Evolutionary conservation across 2,888 invertebrate genomes (phyloP).

Genomic region (Brachynemurus nebulosus): DNA sequence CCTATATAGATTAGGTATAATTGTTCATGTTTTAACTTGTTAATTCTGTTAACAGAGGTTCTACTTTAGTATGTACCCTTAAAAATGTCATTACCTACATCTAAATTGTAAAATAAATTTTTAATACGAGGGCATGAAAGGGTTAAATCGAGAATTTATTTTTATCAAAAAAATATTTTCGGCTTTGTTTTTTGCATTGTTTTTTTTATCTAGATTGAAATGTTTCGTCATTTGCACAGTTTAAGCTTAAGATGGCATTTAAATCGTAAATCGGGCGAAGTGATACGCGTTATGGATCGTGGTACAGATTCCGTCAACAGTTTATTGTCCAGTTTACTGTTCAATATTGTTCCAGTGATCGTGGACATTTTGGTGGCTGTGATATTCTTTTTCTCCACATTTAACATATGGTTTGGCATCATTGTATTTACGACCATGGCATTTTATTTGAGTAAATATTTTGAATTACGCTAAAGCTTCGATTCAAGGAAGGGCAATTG

Average conservation of each 20-base stretch:
- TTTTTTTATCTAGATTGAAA: slow-evolving; percentile 43
- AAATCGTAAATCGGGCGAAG: slow-evolving; percentile 91
- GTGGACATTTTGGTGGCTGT: slow-evolving; percentile 86
- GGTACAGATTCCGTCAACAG: slow-evolving; percentile 95
- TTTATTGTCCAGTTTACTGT: slow-evolving; percentile 79
- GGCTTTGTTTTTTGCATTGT: too few species aligned
- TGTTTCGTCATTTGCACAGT: slow-evolving; percentile 78
- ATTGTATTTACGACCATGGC: slow-evolving; percentile 91
- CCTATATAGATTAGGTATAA: background rate
- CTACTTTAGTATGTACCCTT: too few species aligned
- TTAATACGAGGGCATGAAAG: too few species aligned
- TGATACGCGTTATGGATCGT: slow-evolving; percentile 89
- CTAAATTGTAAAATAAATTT: too few species aligned
- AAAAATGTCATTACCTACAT: too few species aligned
- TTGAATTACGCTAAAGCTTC: too few species aligned
- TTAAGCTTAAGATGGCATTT: slow-evolving; percentile 92
- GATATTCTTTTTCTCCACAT: slow-evolving; percentile 71
- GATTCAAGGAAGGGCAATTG: too few species aligned
- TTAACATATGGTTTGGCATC: slow-evolving; percentile 89
- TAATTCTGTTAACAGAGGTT: background rate
- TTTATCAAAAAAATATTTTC: too few species aligned
- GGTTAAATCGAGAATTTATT: too few species aligned
- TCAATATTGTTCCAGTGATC: slow-evolving; percentile 87
- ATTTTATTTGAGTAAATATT: slow-evolving; percentile 77
- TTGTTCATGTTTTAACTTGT: slow-evolving; percentile 2